Evolutionary conservation across 2,888 invertebrate species (phyloP), one percentile per base, ranked within the genome.

Genomic region (Petrolisthes cinctipes): DNA sequence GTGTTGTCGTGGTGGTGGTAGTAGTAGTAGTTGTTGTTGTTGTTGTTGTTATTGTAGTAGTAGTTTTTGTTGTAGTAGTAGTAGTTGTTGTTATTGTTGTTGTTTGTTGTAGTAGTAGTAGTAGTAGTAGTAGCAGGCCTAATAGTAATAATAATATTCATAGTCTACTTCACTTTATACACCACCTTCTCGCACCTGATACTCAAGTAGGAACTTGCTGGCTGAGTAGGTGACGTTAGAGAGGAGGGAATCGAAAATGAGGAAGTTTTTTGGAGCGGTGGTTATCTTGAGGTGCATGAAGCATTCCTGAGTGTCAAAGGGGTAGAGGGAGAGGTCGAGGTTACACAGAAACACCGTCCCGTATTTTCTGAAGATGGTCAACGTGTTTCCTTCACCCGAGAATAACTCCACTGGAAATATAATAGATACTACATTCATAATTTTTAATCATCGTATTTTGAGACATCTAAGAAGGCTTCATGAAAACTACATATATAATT

Each of bases 291-390:
- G 68, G 53, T 89, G 84, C 86, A 90, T 84, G 53, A 79, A 88
- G 54, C 90, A 90, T 57, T 82, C 61, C 68, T 91, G 91, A 2
- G 75, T 76, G 76, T 91, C 91, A 78, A 91, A 91, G 17, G 91
- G 91, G 37, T 91, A 91, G 17, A 90, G 83, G 9, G 83, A 82
- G 4, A 91, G 83, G 85, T 89, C 81, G 56, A 90, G 88, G 57
- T 89, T 76, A 66, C 91, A 91, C 51, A 86, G 66, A 76, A 85
- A 91, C 66, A 80, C 83, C 4, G 89, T 90, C n/a, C 88, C 91
- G 85, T 91, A 91, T 79, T 90, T 89, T 37, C 89, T 82, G n/a
- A 75, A 82, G 73, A 88, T 79, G n/a, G 83, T 61, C 71, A 90
- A 73, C 2, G 89, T 68, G 61, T 90, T 90, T 23, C 83, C 86